Conservation (phyloP, 2,888 invertebrate species). For the Drosophila incognita region DNA sequence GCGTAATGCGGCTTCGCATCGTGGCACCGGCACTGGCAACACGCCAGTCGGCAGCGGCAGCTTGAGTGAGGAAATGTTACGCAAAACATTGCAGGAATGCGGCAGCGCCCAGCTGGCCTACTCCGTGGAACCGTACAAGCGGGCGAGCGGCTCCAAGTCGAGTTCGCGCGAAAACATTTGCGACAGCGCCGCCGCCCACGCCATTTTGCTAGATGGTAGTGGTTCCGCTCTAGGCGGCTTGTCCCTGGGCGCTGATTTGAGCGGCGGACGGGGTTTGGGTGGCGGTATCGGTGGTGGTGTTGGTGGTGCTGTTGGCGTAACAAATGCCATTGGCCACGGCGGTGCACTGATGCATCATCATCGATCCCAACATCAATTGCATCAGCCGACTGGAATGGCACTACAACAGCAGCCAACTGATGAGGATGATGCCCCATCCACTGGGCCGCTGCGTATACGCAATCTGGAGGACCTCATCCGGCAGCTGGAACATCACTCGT, state of each 20-base stretch:
- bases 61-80: slow-evolving; percentile 89
- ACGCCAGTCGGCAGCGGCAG: slow-evolving; percentile 88
- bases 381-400: slow-evolving; percentile 84
- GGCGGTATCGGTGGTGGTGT: slow-evolving; percentile 34
- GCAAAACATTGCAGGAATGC: slow-evolving; percentile 89
- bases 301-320: slow-evolving; percentile 38
- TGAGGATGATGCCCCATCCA: slow-evolving; percentile 91
- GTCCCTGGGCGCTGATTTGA: slow-evolving; percentile 76
- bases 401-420: slow-evolving; percentile 86
- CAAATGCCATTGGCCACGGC: slow-evolving; percentile 68
- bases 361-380: slow-evolving; percentile 81
- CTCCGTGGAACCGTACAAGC: slow-evolving; percentile 87
- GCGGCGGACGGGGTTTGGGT: slow-evolving; percentile 52
- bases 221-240: slow-evolving; percentile 64
- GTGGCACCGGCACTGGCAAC: slow-evolving; percentile 87
- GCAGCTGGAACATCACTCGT: slow-evolving; percentile 94
- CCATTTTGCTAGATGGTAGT: slow-evolving; percentile 85
- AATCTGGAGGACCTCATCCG: slow-evolving; percentile 96
- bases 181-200: slow-evolving; percentile 87
- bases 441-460: slow-evolving; percentile 94
- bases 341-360: slow-evolving; percentile 84
- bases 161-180: slow-evolving; percentile 91
- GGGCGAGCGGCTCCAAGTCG: slow-evolving; percentile 85
- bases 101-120: slow-evolving; percentile 85
- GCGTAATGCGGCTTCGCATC: slow-evolving; percentile 91